Evolutionary conservation across 2,888 invertebrate species (phyloP).

Genomic region (Sarcophaga caerulescens): DNA sequence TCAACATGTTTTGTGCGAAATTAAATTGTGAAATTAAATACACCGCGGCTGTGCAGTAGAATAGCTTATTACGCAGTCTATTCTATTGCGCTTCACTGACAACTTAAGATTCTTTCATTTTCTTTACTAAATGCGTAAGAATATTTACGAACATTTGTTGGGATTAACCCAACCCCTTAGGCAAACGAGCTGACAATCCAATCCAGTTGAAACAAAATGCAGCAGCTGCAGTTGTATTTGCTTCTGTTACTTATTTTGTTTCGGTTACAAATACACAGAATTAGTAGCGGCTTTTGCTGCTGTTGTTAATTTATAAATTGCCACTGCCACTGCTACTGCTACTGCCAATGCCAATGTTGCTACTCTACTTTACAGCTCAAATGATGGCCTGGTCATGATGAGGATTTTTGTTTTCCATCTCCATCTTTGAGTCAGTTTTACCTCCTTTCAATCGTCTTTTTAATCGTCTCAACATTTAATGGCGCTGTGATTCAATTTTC

Average conservation of each 20-base stretch:
- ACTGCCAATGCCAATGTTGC: not conserved
- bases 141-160: not conserved
- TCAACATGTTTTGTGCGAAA: no score
- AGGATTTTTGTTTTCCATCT: constrained; percentile 9
- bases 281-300: constrained; percentile 30
- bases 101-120: not conserved
- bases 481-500: constrained; percentile 63
- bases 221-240: constrained; percentile 49
- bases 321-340: constrained; percentile 53
- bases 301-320: constrained; percentile 61
- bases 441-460: constrained; percentile 26
- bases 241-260: constrained; percentile 51
- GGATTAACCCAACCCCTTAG: constrained; percentile 25
- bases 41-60: no score
- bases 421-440: constrained; percentile 3
- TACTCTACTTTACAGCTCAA: constrained; percentile 3
- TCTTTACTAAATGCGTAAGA: not conserved
- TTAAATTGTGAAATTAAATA: no score
- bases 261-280: constrained; percentile 25
- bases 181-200: constrained; percentile 30
- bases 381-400: not conserved
- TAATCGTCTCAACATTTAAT: constrained; percentile 62
- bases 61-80: no score
- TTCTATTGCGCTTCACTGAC: no score
- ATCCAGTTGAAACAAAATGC: constrained; percentile 16